Conservation (phyloP, 2,113 vertebrate species). For the human (Homo sapiens) region DNA sequence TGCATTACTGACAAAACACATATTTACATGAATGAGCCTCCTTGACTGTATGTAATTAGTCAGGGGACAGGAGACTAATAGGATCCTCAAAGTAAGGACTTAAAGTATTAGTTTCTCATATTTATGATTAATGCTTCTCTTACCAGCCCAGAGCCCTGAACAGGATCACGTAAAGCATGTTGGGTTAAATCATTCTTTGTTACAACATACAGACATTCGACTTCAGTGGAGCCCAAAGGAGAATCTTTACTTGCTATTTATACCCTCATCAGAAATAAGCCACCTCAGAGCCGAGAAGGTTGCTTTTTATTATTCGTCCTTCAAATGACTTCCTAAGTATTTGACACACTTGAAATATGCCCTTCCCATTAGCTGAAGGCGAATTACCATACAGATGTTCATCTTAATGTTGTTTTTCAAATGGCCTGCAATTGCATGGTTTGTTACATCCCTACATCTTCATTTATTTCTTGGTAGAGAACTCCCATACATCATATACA, state of each 20-base stretch:
- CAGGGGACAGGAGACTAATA: conserved; percentile 66
- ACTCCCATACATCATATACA: too few species aligned
- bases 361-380: conserved; percentile 49
- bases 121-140: conserved; percentile 85
- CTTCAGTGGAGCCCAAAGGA: conserved; percentile 75
- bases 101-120: conserved; percentile 86
- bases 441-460: background rate
- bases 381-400: conserved; percentile 51
- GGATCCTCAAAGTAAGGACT: conserved; percentile 79
- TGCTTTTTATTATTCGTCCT: conserved; percentile 79
- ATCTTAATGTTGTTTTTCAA: background rate
- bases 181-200: conserved; percentile 80
- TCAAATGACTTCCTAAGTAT: conserved; percentile 72
- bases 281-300: conserved; percentile 45
- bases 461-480: background rate
- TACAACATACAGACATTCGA: conserved; percentile 71
- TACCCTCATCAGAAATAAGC: conserved; percentile 76
- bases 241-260: conserved; percentile 66
- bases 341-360: conserved; percentile 57
- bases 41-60: conserved; percentile 76
- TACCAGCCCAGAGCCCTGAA: conserved; percentile 73
- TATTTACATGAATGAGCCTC: conserved; percentile 57
- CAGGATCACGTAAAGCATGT: conserved; percentile 78
- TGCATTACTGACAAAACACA: conserved; percentile 56
- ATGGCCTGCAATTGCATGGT: background rate